Base-by-base conservation (phyloP, 2,113 vertebrate species). In the Aegithalos caudatus region DNA sequence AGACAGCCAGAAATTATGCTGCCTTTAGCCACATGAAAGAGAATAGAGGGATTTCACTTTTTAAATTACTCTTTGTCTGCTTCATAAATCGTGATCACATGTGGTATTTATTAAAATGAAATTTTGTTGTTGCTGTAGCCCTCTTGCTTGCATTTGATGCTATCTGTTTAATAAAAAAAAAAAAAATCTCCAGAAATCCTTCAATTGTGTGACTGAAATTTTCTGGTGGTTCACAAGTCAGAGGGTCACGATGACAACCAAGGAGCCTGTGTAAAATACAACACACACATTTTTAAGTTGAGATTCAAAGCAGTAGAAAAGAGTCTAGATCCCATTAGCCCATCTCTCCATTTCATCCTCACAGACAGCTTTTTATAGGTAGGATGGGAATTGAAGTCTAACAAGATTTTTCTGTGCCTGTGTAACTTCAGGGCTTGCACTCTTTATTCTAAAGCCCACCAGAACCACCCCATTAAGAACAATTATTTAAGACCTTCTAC, bases 41-140 rank as follows among this genome's bases (percentile, higher is more conserved):
- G 85, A 90, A 94, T 45, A 64, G 82, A 66, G 70, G 76, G 82
- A 81, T 84, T 94, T 93, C 88, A 93, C 93, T 81, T 93, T 92
- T 93, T 45, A 96, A 96, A 96, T 96, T 84, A 93, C 76, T 81
- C 94, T 90, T 96, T 94, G 90, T 79, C 69, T 93, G 65, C 93
- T 96, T 69, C 7, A 0, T 96, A 94, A 97, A 96, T 93, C 5
- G 29, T 72, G 82, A 64, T 92, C 40, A 3, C 95, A 96, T 92
- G 82, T 96, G 94, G 95, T 90, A 96, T 69, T 92, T 92, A 97
- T 96, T 96, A 97, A n/a, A 71, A 60, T 7, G 72, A 95, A 38
- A 69, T 81, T 83, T 90, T 86, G 81, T 78, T 88, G 40, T 88
- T 74, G 76, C 64, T 71, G 9, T 37, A 83, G 48, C 56, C 51